Base-by-base conservation (phyloP, 2,888 invertebrate species). In the Drosophila hawaiiensis region DNA sequence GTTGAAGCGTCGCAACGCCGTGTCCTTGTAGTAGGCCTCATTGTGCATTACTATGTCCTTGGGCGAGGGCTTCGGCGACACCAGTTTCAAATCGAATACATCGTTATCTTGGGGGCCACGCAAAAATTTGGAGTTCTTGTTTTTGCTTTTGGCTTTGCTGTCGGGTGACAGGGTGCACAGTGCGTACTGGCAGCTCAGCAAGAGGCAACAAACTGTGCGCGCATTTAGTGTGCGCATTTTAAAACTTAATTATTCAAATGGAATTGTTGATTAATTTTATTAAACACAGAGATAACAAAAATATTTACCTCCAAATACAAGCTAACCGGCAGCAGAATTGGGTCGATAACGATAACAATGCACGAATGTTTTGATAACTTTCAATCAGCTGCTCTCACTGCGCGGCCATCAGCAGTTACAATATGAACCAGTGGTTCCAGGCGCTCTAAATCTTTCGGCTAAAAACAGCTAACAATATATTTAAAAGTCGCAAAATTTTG, bases 11-110 rank as follows among this genome's bases (percentile, higher is more conserved):
- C 95, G 95, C 2, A 94, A 91, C 19, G 94, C 93, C 5, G 96
- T 96, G 62, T 97, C 95, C 85, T 96, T 95, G 90, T 95, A 96
- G 92, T 97, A 98, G 0, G 96, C 95, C 59, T 95, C 95, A 91
- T 97, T 95, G 91, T 98, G 96, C 71, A 95, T 94, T 55, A 97
- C 91, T 66, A 98, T 97, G 88, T 97, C 97, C 87, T 95, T 95
- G 7, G 95, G 94, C 72, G 95, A 94, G 9, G 96, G 95, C 52
- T 95, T 95, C 2, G 94, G 94, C 4, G 94, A 94, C 0, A 98
- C 95, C 72, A 98, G 94, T 84, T 95, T 95, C 82, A 96, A 94
- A 73, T 96, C 95, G 78, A 96, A 94, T 37, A 97, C 97, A 92
- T 95, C 95, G 71, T 95, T 94, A 76, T 94, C 94, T 33, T 95